Evolutionary conservation across 2,797 vertebrate genomes (phyloP).

Genomic region (Halcyon badia): DNA sequence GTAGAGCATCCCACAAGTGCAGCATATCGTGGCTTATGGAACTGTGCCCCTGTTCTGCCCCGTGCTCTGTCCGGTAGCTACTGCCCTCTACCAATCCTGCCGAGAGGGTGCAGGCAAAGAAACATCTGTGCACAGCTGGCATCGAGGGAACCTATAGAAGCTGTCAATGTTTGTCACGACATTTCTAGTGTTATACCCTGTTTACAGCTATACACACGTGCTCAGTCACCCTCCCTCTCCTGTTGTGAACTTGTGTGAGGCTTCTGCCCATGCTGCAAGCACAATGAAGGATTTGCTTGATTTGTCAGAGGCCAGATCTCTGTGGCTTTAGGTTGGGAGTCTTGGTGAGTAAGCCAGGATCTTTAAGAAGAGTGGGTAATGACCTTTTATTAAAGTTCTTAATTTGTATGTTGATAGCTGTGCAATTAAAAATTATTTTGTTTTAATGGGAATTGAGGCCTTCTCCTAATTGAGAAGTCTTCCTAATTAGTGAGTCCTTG

Average conservation of each 20-base stretch:
- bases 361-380: slow-evolving; percentile 39
- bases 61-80: background rate
- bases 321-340: slow-evolving; percentile 33
- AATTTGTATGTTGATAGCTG: slow-evolving; percentile 51
- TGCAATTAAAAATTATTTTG: slow-evolving; percentile 28
- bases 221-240: background rate
- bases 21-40: rapidly evolving
- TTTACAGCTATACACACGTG: background rate
- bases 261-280: background rate
- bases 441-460: slow-evolving; percentile 16
- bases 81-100: background rate
- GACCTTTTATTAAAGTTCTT: slow-evolving; percentile 26
- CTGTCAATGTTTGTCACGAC: background rate
- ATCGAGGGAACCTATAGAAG: background rate
- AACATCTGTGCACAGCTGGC: background rate
- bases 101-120: background rate
- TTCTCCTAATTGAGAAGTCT: slow-evolving; percentile 46
- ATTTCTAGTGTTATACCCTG: background rate
- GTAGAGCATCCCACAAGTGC: background rate
- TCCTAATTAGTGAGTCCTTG: background rate
- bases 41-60: background rate
- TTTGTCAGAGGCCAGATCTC: background rate
- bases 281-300: background rate
- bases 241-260: background rate
- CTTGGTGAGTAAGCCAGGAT: slow-evolving; percentile 34